Evolutionary conservation across 1,140 invertebrate genomes (phyloP).

Genomic region (Lysiphlebus fabarum): DNA sequence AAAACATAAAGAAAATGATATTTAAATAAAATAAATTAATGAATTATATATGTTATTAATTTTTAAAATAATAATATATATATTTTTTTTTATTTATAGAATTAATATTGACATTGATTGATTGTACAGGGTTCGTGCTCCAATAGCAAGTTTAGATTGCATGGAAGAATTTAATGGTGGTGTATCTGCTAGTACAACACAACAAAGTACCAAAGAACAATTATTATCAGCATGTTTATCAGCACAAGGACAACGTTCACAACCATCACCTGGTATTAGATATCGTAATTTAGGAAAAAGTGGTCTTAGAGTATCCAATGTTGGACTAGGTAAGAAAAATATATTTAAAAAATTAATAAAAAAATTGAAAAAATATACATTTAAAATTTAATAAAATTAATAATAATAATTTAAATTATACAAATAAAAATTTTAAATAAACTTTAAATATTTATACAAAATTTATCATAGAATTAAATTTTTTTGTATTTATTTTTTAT

Average conservation of each 20-base stretch:
- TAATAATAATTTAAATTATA: too few relatives aligned
- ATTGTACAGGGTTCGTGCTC: slow-evolving; percentile 78
- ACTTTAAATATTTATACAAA: background rate
- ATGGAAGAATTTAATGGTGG: slow-evolving; percentile 85
- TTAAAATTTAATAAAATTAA: too few relatives aligned
- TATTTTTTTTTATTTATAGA: too few relatives aligned
- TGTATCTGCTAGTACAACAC: slow-evolving; percentile 45
- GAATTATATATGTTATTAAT: too few relatives aligned
- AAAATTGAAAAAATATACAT: too few relatives aligned
- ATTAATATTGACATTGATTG: background rate
- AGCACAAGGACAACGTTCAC: slow-evolving; percentile 51
- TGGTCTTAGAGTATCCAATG: slow-evolving; percentile 85
- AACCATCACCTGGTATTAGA: slow-evolving; percentile 69
- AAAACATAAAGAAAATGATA: too few relatives aligned
- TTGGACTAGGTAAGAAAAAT: slow-evolving; percentile 72
- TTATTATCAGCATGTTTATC: slow-evolving; percentile 51
- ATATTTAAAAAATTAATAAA: slow-evolving; percentile 5
- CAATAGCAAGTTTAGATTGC: slow-evolving; percentile 86
- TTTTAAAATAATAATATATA: too few relatives aligned
- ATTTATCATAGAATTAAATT: background rate
- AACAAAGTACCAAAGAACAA: slow-evolving; percentile 53
- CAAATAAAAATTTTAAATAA: too few relatives aligned
- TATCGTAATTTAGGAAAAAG: slow-evolving; percentile 92
- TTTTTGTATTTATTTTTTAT: background rate
- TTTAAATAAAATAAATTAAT: too few relatives aligned